Conservation (phyloP, 2,888 invertebrate genomes). For the Pimpla rufipes region DNA sequence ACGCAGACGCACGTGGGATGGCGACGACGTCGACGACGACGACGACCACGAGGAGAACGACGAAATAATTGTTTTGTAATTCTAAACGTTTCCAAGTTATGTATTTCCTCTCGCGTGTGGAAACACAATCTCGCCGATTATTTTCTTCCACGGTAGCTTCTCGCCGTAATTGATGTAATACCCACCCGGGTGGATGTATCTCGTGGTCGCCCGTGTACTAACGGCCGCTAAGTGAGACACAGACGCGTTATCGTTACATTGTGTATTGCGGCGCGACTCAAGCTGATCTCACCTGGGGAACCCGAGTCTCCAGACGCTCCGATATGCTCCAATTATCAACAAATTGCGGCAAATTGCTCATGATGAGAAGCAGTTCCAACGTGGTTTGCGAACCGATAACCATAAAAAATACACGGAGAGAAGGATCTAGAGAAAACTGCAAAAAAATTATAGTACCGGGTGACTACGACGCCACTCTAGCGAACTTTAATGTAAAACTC, state of each 20-base stretch:
- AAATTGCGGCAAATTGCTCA: neutral
- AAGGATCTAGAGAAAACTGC: too few species aligned
- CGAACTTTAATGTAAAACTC: too few species aligned
- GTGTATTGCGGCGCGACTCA: conserved; percentile 3
- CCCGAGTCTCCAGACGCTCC: neutral
- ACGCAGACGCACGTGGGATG: conserved; percentile 36
- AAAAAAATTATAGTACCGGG: too few species aligned
- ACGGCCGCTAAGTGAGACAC: conserved; percentile 17
- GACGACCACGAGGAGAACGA: too few species aligned
- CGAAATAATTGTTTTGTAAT: neutral
- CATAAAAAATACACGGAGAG: neutral
- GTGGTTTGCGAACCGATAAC: conserved; percentile 10
- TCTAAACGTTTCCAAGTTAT: conserved; percentile 35
- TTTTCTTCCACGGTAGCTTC: conserved; percentile 55
- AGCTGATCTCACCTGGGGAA: conserved; percentile 44
- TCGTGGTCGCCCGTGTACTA: conserved; percentile 20
- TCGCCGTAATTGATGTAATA: conserved; percentile 56
- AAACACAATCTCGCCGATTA: conserved; percentile 52
- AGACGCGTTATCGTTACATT: conserved; percentile 42
- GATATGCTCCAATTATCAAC: conserved; percentile 37
- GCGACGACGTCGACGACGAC: too few species aligned
- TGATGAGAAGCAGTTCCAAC: conserved; percentile 14
- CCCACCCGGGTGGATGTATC: conserved; percentile 20
- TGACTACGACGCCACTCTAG: too few species aligned
- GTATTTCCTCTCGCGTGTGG: conserved; percentile 54